Evolutionary conservation across 2,113 vertebrate species (phyloP).

Genomic region (Mellivora capensis): DNA sequence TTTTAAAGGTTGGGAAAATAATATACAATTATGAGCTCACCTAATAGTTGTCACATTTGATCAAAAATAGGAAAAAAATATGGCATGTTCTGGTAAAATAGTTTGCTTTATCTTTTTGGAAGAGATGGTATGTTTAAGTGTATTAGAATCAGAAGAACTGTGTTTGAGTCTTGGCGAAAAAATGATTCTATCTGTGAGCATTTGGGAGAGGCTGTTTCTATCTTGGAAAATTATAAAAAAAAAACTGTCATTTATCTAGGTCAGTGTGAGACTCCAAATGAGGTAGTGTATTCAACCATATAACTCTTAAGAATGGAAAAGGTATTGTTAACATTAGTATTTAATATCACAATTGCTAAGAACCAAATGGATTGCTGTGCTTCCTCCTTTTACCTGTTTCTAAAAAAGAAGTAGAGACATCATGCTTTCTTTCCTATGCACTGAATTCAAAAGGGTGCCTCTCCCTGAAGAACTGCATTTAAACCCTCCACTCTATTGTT

Average conservation of each 20-base stretch:
- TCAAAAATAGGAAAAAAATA: not conserved
- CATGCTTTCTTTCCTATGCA: not conserved
- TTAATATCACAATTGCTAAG: not conserved
- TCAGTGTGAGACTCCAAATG: not conserved
- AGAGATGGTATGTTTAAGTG: not conserved
- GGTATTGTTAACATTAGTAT: not conserved
- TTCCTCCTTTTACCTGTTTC: not conserved
- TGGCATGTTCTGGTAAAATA: not conserved
- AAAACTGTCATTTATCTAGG: not conserved
- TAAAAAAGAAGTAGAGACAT: not conserved
- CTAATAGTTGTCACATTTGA: not conserved
- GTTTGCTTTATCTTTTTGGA: not conserved
- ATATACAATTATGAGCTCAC: not conserved
- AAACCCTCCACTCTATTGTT: not conserved
- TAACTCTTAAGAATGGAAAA: not conserved
- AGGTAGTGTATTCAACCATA: not conserved
- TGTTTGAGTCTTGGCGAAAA: not conserved
- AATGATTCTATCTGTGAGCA: not conserved
- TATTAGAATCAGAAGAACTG: not conserved
- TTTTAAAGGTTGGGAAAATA: not conserved
- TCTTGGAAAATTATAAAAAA: not conserved
- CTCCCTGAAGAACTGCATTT: not conserved
- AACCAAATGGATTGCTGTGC: not conserved
- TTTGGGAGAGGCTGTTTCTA: not conserved
- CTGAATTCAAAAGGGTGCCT: not conserved